Conservation (phyloP, 2,113 vertebrate species). For the Podarcis raffonei region DNA sequence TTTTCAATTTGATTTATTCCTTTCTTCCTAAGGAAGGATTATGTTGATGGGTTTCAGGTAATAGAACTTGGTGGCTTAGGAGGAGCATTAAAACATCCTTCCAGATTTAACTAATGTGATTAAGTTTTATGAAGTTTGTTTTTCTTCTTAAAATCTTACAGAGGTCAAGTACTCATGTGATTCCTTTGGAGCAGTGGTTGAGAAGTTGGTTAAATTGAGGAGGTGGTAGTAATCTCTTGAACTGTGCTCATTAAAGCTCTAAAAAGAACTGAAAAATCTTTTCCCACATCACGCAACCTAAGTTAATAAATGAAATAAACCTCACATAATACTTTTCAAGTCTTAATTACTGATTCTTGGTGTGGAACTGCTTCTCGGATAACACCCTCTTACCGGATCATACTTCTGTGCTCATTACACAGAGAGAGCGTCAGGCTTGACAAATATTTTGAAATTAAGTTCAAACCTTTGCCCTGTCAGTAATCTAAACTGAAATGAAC, state of each 20-base stretch:
- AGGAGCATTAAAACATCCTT: constrained; percentile 84
- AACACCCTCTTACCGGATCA: constrained; percentile 35
- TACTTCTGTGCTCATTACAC: constrained; percentile 24
- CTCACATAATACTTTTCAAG: constrained; percentile 53
- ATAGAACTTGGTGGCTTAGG: constrained; percentile 84
- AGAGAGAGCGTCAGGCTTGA: constrained; percentile 12
- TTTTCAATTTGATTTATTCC: constrained; percentile 79
- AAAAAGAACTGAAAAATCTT: constrained; percentile 66
- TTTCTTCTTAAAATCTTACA: constrained; percentile 84
- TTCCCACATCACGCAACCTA: constrained; percentile 61
- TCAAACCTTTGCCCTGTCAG: constrained; percentile 54
- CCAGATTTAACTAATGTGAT: constrained; percentile 89
- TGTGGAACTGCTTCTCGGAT: constrained; percentile 32
- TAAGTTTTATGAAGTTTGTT: constrained; percentile 93
- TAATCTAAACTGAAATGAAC: constrained; percentile 49
- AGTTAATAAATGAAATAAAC: constrained; percentile 56
- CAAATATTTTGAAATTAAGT: constrained; percentile 51
- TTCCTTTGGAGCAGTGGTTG: constrained; percentile 60
- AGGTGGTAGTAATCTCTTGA: constrained; percentile 72
- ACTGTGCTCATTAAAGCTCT: constrained; percentile 71
- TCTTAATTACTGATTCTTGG: constrained; percentile 53
- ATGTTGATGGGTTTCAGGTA: constrained; percentile 84
- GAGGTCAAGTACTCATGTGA: constrained; percentile 77
- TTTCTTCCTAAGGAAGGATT: constrained; percentile 84
- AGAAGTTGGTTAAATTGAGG: constrained; percentile 68